Evolutionary conservation across 2,888 invertebrate genomes (phyloP), one percentile per base, ranked within the genome.

Genomic region (Pristionchus arcanus): DNA sequence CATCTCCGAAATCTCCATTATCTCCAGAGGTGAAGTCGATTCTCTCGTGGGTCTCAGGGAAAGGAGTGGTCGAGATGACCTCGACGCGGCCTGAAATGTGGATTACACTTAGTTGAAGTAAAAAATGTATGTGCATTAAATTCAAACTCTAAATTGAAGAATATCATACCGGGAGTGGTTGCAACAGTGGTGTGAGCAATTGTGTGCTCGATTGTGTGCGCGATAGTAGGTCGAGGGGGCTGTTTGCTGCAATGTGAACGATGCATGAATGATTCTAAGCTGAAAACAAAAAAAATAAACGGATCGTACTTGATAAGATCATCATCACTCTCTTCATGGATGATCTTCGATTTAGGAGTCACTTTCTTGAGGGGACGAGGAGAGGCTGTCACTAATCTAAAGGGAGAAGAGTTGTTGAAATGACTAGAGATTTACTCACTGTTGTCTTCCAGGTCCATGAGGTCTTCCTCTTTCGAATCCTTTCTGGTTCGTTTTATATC

Each of bases 1-100:
- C 83, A n/a, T 83, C 53, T 59, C 34, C 59, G 55, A 85, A 85
- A 1, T 59, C 59, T 59, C 84, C 84, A 55, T 85, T 59, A 19
- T 59, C 31, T 13, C 84, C 84, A 28, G 84, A 85, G 13, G 84
- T 85, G 31, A 85, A 85, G 28, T 85, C 84, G 59, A 85, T 85
- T 25, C n/a, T 42, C 1, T 59, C 84, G 59, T 59, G 55, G 0
- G n/a, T 49, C 21, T 42, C 34, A 15, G 84, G 42, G 81, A 81
- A 81, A 19, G 81, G 81, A 81, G 81, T 81, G 1, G 81, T 53
- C 28, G 81, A 81, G n/a, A 49, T n/a, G 1, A 81, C 28, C 28
- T 81, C 81, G 1, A n/a, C 81, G 13, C 81, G 81, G 15, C 53
- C 81, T 81, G 49, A 81, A 77, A 68, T 68, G 68, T 68, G 25